These are phyloP conservation scores for Buceros bicornis DNA, from an alignment of 2,797 vertebrate species.

Conservation along the genomic window DNA sequence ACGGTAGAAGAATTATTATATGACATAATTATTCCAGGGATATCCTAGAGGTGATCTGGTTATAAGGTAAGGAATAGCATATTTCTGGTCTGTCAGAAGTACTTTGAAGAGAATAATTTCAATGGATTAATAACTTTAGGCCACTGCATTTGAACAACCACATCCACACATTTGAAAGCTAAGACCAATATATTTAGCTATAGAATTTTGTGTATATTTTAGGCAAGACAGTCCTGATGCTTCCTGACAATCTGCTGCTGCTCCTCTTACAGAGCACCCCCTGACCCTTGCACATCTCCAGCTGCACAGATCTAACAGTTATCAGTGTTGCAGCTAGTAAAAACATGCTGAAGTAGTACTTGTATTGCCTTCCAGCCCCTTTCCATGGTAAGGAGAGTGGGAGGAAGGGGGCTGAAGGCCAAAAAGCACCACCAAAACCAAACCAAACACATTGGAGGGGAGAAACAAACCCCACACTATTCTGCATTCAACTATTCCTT, in stretches of 20 bases:
- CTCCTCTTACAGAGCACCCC: background rate
- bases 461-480: background rate
- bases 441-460: background rate
- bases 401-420: background rate
- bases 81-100: background rate
- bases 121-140: conserved; percentile 37
- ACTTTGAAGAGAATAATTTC: background rate
- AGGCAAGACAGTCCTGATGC: background rate
- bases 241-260: background rate
- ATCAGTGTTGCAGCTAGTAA: background rate
- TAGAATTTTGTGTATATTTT: background rate
- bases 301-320: background rate
- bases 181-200: background rate
- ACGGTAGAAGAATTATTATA: background rate
- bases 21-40: background rate
- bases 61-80: background rate
- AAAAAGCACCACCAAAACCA: background rate
- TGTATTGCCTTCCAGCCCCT: background rate
- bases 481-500: background rate
- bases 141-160: conserved; percentile 18
- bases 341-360: fast-evolving
- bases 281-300: background rate
- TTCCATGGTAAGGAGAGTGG: background rate
- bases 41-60: background rate
- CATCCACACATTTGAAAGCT: background rate